Evolutionary conservation across 1,140 invertebrate genomes (phyloP).

Genomic region (Calephelis nemesis): DNA sequence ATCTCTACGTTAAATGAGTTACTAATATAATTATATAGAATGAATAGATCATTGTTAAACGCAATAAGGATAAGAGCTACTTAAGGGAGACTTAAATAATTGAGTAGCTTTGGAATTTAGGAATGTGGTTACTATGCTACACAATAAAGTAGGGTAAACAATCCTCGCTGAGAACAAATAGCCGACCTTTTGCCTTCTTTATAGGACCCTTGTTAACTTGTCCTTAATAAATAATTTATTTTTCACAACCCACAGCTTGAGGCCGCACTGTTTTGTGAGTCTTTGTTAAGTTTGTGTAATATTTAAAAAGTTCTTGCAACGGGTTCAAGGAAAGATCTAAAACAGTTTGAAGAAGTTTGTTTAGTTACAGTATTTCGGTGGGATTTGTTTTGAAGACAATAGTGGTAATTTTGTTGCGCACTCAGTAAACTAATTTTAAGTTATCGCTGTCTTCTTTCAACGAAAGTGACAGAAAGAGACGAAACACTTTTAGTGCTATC

Average conservation of each 20-base stretch:
- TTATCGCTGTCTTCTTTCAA: too few species aligned
- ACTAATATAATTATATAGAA: conserved; percentile 8
- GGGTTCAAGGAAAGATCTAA: neutral
- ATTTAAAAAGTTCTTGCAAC: conserved; percentile 44
- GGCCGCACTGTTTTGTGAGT: conserved; percentile 37
- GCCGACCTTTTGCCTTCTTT: conserved; percentile 77
- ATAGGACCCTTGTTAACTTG: conserved; percentile 77
- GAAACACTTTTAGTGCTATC: too few species aligned
- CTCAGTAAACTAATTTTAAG: too few species aligned
- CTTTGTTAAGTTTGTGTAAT: conserved; percentile 58
- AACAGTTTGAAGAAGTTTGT: neutral
- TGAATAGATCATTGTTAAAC: conserved; percentile 19
- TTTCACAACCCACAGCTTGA: conserved; percentile 37
- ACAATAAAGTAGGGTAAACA: conserved; percentile 48
- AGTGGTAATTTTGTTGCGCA: too few species aligned
- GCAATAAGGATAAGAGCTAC: conserved; percentile 31
- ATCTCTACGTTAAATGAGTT: neutral
- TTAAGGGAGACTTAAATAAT: conserved; percentile 36
- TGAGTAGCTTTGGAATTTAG: conserved; percentile 46
- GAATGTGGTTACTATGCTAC: conserved; percentile 20
- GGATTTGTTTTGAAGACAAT: too few species aligned
- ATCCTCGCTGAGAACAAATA: conserved; percentile 69
- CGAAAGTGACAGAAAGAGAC: too few species aligned
- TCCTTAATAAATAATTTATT: conserved; percentile 78
- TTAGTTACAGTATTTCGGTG: neutral